Conservation (phyloP, 2,888 invertebrate genomes). For the Lasioglossum morio region DNA sequence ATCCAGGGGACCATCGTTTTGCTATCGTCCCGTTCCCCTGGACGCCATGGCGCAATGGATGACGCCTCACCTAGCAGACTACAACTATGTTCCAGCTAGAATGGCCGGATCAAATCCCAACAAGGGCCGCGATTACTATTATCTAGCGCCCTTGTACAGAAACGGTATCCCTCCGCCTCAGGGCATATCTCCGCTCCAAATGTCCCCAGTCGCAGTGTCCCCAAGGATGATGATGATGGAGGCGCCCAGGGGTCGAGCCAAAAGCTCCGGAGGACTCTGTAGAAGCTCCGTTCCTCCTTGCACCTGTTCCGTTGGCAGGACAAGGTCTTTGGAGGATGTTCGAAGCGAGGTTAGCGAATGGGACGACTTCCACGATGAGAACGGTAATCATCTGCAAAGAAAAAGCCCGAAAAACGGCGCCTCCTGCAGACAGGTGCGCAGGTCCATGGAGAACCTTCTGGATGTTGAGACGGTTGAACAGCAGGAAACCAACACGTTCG, state of each 20-base stretch:
- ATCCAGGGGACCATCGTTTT: conserved; percentile 80
- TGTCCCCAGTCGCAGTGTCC: conserved; percentile 73
- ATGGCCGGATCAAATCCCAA: conserved; percentile 79
- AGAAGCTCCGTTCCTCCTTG: conserved; percentile 84
- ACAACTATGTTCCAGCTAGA: conserved; percentile 85
- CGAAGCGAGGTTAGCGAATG: conserved; percentile 88
- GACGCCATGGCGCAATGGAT: conserved; percentile 85
- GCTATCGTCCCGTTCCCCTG: conserved; percentile 85
- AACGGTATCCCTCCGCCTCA: conserved; percentile 87
- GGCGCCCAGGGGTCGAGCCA: conserved; percentile 73
- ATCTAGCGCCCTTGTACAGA: conserved; percentile 89
- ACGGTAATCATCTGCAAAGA: conserved; percentile 87
- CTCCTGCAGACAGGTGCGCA: conserved; percentile 86
- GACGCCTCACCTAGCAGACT: conserved; percentile 86
- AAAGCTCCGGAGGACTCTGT: conserved; percentile 71
- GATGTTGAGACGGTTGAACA: conserved; percentile 79
- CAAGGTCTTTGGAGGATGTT: conserved; percentile 91
- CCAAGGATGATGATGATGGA: conserved; percentile 82
- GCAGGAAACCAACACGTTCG: conserved; percentile 69
- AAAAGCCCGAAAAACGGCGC: conserved; percentile 84
- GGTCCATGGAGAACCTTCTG: conserved; percentile 90
- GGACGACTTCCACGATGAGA: conserved; percentile 88
- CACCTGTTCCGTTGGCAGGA: conserved; percentile 87
- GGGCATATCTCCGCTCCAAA: conserved; percentile 71
- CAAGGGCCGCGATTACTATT: conserved; percentile 87